Evolutionary conservation across 2,113 vertebrate genomes (phyloP), one percentile per base, ranked within the genome.

Genomic region (Amazona vittata): DNA sequence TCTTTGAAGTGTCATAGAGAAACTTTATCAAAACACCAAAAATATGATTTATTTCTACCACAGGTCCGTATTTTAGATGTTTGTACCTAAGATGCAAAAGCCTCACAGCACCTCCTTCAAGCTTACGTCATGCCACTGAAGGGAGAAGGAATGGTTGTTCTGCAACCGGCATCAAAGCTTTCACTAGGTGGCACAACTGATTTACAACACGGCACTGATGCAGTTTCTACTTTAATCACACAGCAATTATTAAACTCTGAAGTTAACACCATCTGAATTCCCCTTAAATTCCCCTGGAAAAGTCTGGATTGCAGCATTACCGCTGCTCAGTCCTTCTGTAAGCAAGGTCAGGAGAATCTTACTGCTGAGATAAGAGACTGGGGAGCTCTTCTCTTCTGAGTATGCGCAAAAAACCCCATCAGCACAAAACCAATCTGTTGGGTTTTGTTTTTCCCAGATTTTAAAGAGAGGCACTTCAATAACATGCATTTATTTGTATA

Each of bases 111-210:
- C 2, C n/a, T 79, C 69, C 60, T 89, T 63, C 78, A 49, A n/a
- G 44, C 47, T 25, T 1, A 69, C 1, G 0, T 28, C 29, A 69
- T 9, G 59, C 35, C 60, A 59, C 25, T 2, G 1, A 35, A 25
- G 35, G 41, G 16, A 71, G n/a, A 52, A 65, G 26, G 46, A 43
- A 21, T 2, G 1, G 15, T 2, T 6, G n/a, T 2, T 91, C 22
- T 59, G 74, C 49, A 69, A 3, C 1, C 24, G 71, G 49, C 71
- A 91, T 3, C 29, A n/a, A 53, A 37, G 2, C 29, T 65, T 92
- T 94, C 96, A 96, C 96, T 93, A 96, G 95, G 70, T 97, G 96
- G 96, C 97, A 97, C 46, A 94, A 89, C 28, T 70, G 86, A 90
- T 93, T 78, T 91, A 55, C 47, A 94, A 26, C 78, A 62, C 12